These are phyloP conservation scores for Bucorvus abyssinicus DNA, from an alignment of 2,797 vertebrate genomes.

Conservation along the genomic window DNA sequence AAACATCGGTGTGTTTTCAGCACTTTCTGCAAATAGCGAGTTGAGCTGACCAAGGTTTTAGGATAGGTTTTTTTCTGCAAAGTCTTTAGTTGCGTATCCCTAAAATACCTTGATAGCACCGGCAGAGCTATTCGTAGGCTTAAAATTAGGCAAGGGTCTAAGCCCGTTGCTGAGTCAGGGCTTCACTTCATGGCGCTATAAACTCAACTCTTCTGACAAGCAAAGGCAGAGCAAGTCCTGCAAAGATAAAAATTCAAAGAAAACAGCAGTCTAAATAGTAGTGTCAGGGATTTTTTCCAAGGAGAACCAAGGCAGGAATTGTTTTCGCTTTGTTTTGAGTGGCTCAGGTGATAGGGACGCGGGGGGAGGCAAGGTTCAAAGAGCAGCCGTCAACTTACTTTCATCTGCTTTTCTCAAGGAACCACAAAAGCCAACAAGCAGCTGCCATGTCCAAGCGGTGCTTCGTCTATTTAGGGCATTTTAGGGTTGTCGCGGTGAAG, in stretches of 20 bases:
- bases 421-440: background rate
- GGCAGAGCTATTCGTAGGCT: background rate
- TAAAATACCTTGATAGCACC: background rate
- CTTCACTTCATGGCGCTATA: background rate
- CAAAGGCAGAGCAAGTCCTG: background rate
- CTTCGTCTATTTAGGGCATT: background rate
- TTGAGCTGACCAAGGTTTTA: background rate
- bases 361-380: slow-evolving; percentile 13
- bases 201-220: background rate
- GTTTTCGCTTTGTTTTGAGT: background rate
- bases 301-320: slow-evolving; percentile 3
- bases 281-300: background rate
- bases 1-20: background rate
- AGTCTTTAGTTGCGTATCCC: background rate
- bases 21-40: background rate
- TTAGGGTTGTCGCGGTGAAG: background rate
- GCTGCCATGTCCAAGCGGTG: background rate
- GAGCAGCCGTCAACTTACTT: slow-evolving; percentile 12
- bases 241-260: slow-evolving; percentile 40
- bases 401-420: slow-evolving; percentile 11
- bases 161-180: slow-evolving; percentile 3
- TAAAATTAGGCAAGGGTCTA: background rate
- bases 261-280: background rate
- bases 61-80: background rate
- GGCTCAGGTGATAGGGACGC: slow-evolving; percentile 28